A percentile compares a stretch with the other conserved stretches of the same genome.
Conservation (phyloP, 2,113 vertebrate genomes). For the Platichthys flesus region DNA sequence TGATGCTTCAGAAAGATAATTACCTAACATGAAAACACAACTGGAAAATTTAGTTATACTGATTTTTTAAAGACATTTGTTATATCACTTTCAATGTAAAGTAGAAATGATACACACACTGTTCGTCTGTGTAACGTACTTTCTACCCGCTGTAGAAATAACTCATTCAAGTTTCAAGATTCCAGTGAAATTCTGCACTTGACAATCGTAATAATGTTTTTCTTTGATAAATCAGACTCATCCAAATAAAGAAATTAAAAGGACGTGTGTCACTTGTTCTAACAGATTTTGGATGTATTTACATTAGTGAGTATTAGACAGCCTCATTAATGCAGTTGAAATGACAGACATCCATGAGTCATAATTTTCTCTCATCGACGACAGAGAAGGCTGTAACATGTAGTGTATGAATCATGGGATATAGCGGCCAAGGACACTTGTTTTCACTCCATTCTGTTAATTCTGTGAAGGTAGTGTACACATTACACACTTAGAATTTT, state of each 20-base stretch:
- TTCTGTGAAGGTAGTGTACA: too few relatives aligned
- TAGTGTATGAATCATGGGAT: not conserved
- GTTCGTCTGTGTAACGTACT: constrained; percentile 15
- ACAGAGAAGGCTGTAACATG: not conserved
- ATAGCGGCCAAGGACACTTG: too few relatives aligned
- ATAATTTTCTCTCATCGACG: too few relatives aligned
- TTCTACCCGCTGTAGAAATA: constrained; percentile 17
- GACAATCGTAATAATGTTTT: constrained; percentile 35
- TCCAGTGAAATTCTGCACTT: constrained; percentile 6
- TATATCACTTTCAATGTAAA: constrained; percentile 20
- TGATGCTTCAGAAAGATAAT: not conserved
- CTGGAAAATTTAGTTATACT: constrained; percentile 7
- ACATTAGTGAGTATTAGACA: too few relatives aligned
- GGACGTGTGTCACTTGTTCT: not conserved
- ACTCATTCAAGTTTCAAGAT: constrained; percentile 17
- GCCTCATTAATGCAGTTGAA: too few relatives aligned
- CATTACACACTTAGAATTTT: too few relatives aligned
- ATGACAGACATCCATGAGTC: too few relatives aligned
- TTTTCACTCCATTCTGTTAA: too few relatives aligned
- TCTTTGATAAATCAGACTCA: constrained; percentile 17
- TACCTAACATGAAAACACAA: constrained; percentile 3
- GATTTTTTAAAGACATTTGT: not conserved
- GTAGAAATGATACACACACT: constrained; percentile 11
- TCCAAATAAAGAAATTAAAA: constrained; percentile 48
- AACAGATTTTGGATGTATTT: not conserved